These are phyloP conservation scores for Albula goreensis DNA, from an alignment of 2,113 vertebrate species.

Conservation along the genomic window DNA sequence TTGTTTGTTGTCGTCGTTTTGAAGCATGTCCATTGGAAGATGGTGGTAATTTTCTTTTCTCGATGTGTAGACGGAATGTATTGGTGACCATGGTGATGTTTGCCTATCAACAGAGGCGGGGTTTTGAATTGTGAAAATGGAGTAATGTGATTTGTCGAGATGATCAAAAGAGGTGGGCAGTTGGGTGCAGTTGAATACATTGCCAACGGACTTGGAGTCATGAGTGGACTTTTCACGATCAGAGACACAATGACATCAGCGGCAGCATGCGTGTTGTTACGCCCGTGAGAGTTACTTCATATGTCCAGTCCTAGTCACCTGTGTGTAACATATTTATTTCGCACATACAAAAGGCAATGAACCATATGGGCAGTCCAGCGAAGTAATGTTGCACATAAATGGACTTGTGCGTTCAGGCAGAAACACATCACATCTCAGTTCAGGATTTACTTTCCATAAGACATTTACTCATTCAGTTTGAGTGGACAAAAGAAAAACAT, in stretches of 20 bases:
- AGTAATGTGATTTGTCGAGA: not conserved
- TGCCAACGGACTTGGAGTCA: not conserved
- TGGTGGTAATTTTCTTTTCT: not conserved
- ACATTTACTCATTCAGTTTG: not conserved
- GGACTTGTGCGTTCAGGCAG: not conserved
- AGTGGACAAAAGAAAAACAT: not conserved
- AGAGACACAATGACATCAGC: not conserved
- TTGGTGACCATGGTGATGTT: not conserved
- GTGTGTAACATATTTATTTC: not conserved
- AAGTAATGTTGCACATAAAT: not conserved
- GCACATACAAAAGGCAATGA: not conserved
- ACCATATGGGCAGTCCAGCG: not conserved
- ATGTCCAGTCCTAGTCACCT: not conserved
- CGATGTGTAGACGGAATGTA: not conserved
- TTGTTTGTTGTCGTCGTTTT: not conserved
- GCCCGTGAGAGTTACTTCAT: not conserved
- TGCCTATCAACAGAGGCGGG: not conserved
- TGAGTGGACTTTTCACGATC: not conserved
- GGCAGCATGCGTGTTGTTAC: not conserved
- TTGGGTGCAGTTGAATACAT: not conserved
- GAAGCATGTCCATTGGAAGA: slow-evolving; percentile 3
- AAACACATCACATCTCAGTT: too few relatives aligned
- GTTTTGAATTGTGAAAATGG: not conserved
- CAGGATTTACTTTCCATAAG: not conserved
- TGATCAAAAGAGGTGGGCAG: not conserved